Evolutionary conservation across 1,140 invertebrate genomes (phyloP).

Genomic region (Battus philenor): DNA sequence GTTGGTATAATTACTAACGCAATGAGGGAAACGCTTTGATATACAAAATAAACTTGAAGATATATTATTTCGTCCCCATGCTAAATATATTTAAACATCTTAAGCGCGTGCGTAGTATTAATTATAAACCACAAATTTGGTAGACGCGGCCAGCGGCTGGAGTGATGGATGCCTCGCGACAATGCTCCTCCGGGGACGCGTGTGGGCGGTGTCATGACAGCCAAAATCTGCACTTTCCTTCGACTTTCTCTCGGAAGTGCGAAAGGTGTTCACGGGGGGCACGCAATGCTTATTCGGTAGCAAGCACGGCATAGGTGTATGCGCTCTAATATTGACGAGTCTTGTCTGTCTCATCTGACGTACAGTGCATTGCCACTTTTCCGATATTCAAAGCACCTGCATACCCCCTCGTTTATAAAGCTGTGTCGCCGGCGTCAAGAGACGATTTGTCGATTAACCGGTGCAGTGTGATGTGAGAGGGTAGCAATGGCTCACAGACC

Average conservation of each 20-base stretch:
- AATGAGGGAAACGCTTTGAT: no score
- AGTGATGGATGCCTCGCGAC: conserved; percentile 67
- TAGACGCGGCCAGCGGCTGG: conserved; percentile 28
- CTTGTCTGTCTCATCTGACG: conserved; percentile 25
- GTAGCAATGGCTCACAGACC: conserved; percentile 38
- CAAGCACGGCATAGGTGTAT: conserved; percentile 64
- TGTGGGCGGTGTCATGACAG: conserved; percentile 67
- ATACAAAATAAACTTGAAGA: no score
- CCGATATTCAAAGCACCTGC: conserved; percentile 71
- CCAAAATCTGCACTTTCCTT: conserved; percentile 74
- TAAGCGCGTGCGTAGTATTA: no score
- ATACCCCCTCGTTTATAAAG: conserved; percentile 59
- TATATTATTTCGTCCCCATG: no score
- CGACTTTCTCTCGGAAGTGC: conserved; percentile 73
- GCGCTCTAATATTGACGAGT: conserved; percentile 57
- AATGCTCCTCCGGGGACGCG: conserved; percentile 63
- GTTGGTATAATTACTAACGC: no score
- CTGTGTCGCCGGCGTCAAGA: conserved; percentile 23
- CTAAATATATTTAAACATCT: no score
- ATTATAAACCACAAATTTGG: no score
- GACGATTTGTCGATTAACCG: conserved; percentile 25
- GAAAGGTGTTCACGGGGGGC: conserved; percentile 69
- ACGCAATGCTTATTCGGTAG: conserved; percentile 70
- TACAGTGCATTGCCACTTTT: conserved; percentile 46
- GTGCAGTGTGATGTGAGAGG: conserved; percentile 45